Evolutionary conservation across 2,113 vertebrate genomes (phyloP), one percentile per base, ranked within the genome.

Genomic region (Corynorhinus townsendii): DNA sequence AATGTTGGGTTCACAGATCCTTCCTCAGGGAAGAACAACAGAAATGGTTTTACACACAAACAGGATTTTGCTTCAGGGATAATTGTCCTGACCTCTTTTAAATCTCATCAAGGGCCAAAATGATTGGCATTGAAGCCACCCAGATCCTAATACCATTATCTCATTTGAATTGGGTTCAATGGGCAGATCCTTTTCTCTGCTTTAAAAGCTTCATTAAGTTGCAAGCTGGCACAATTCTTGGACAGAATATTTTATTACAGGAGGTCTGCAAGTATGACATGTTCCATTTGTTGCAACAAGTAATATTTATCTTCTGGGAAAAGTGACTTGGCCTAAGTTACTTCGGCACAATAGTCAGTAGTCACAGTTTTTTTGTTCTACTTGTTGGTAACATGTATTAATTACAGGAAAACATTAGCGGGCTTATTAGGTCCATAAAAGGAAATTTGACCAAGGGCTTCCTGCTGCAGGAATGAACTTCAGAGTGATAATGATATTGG

Each of bases 151-250:
- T 80, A 68, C 24, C 76, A 90, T 87, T 81, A 45, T 81, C 9
- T 72, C 73, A 38, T 10, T 75, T 80, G 30, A 93, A 64, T 81
- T 81, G 33, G 19, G 20, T 83, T 76, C 38, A 80, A 5, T 33
- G 47, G 28, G 24, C 22, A 89, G 16, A 16, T 26, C 45, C 22
- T 73, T 77, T 83, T 91, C 10, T 88, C 7, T 62, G 22, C 28
- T 76, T 93, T 94, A 45, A 94, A 95, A 85, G 82, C 47, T 59
- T 94, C 40, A 56, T 90, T 90, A 94, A 85, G 49, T 82, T 88
- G n/a, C 45, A 95, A 81, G 14, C 35, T 88, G 59, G 17, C 35
- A 88, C 16, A 72, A 30, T 47, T 81, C 56, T 82, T 82, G 59
- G 22, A 52, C 19, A 95, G 12, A 89, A 89, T 64, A 73, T 88